Conservation (phyloP, 2,888 invertebrate species). For the Clanis bilineata region DNA sequence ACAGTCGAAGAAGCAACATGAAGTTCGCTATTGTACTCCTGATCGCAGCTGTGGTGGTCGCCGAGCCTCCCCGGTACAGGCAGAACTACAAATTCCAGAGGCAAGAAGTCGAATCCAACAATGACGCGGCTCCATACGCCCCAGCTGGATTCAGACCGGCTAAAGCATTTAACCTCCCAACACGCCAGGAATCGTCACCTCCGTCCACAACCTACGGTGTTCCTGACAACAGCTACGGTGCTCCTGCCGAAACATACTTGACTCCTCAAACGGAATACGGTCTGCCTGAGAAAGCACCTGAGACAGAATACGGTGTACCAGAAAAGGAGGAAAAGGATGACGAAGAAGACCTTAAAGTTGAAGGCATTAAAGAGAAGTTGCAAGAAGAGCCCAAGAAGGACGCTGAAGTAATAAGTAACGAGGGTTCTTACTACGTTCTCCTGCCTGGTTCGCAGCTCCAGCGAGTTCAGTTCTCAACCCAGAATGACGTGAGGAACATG, state of each 20-base stretch:
- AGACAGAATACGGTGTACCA: slow-evolving; percentile 37
- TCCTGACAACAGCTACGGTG: slow-evolving; percentile 67
- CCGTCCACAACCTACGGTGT: slow-evolving; percentile 66
- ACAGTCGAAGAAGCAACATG: slow-evolving; percentile 59
- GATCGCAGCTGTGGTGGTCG: slow-evolving; percentile 54
- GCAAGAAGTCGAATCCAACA: slow-evolving; percentile 47
- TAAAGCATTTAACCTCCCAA: slow-evolving; percentile 62
- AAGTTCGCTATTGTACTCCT: slow-evolving; percentile 60
- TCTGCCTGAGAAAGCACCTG: slow-evolving; percentile 31
- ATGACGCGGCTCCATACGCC: slow-evolving; percentile 59
- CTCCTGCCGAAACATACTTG: slow-evolving; percentile 61
- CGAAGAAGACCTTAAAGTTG: slow-evolving; percentile 31
- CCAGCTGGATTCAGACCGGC: slow-evolving; percentile 64
- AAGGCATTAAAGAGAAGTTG: slow-evolving; percentile 47
- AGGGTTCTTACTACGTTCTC: slow-evolving; percentile 85
- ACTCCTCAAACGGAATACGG: slow-evolving; percentile 52
- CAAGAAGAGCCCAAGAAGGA: slow-evolving; percentile 53
- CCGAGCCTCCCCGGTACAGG: slow-evolving; percentile 64
- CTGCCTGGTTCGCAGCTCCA: slow-evolving; percentile 84
- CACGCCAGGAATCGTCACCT: slow-evolving; percentile 55
- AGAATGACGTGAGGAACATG: slow-evolving; percentile 80
- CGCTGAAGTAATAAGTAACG: slow-evolving; percentile 59
- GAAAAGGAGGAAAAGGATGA: slow-evolving; percentile 30
- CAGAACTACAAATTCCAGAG: slow-evolving; percentile 53
- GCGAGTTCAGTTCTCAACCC: slow-evolving; percentile 82